Conservation (phyloP, 2,797 vertebrate genomes). For the Lophotriccus pileatus region DNA sequence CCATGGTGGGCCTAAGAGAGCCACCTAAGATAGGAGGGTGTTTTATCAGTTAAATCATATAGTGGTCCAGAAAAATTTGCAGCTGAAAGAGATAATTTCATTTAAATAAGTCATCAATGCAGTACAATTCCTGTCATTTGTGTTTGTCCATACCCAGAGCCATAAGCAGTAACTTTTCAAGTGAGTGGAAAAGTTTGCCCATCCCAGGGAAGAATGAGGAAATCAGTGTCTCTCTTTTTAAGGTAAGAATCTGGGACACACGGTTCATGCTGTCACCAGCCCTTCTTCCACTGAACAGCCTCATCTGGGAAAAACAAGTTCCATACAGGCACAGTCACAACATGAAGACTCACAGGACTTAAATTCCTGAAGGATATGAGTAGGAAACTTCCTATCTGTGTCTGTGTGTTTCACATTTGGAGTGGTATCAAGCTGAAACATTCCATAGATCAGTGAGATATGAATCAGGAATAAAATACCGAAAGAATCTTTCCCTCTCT, state of each 20-base stretch:
- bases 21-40: background rate
- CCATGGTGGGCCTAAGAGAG: background rate
- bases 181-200: background rate
- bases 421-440: background rate
- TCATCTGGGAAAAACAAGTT: background rate
- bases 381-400: background rate
- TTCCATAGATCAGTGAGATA: background rate
- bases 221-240: background rate
- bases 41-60: background rate
- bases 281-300: background rate
- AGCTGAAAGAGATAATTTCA: background rate
- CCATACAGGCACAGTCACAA: background rate
- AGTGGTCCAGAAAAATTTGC: background rate
- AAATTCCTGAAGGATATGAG: background rate
- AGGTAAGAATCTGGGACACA: background rate
- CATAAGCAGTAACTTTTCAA: background rate
- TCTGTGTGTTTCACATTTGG: background rate
- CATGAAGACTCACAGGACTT: background rate
- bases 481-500: background rate
- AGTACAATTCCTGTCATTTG: background rate
- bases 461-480: background rate
- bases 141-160: background rate
- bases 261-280: background rate
- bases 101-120: background rate
- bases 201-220: background rate